phyloP scores from a whole-genome alignment of 2,113 vertebrate genomes.

The Toxotes chatareus region DNA sequence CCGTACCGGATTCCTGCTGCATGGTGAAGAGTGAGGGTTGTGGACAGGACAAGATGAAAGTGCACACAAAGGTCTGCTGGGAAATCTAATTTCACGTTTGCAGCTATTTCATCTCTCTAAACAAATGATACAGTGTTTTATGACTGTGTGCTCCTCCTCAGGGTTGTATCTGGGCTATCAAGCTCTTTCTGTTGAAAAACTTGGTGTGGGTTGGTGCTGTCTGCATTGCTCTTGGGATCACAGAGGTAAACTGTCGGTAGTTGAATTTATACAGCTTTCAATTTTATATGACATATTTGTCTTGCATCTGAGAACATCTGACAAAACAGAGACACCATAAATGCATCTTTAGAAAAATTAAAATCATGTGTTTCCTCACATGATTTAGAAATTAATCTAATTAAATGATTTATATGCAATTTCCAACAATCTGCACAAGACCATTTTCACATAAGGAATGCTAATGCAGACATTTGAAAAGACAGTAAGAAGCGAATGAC shows the following conservation, averaged over 20 bases:
- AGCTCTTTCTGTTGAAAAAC: slow-evolving; percentile 29
- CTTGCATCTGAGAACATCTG: neutral
- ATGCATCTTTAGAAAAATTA: neutral
- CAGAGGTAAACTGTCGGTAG: slow-evolving; percentile 31
- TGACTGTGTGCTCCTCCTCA: neutral
- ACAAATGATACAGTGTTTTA: neutral
- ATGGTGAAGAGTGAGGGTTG: slow-evolving; percentile 5
- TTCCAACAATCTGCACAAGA: neutral
- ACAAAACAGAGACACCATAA: neutral
- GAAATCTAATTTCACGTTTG: slow-evolving; percentile 1
- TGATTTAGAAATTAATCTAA: slow-evolving; percentile 8
- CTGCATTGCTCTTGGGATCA: slow-evolving; percentile 54
- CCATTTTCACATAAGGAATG: slow-evolving; percentile 4
- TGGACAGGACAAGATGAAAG: slow-evolving; percentile 18
- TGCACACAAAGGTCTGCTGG: slow-evolving; percentile 34
- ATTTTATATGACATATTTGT: neutral
- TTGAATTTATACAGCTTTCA: neutral
- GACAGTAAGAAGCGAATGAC: slow-evolving; percentile 8
- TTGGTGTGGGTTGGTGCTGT: slow-evolving; percentile 47
- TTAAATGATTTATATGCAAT: neutral
- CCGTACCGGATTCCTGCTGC: slow-evolving; percentile 62
- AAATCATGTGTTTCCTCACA: neutral
- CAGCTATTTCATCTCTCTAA: neutral
- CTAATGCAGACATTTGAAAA: slow-evolving; percentile 47
- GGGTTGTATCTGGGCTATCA: slow-evolving; percentile 43